These are phyloP conservation scores for Schizothorax lantsangensis DNA, from an alignment of 2,797 vertebrate species.

Conservation along the genomic window DNA sequence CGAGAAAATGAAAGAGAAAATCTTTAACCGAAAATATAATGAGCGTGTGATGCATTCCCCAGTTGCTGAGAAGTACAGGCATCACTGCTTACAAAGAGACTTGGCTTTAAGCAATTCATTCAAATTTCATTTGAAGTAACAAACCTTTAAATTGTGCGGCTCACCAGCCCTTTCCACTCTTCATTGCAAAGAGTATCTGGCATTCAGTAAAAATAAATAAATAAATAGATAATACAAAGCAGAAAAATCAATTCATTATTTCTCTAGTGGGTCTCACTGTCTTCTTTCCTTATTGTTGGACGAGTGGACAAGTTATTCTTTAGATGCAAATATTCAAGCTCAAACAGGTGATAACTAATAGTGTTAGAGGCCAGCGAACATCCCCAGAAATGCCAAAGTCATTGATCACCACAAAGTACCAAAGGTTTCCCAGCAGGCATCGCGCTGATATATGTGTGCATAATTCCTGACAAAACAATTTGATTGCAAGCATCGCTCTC, in stretches of 20 bases:
- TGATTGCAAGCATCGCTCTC: not conserved
- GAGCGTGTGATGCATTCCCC: slow-evolving; percentile 6
- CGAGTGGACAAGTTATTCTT: slow-evolving; percentile 27
- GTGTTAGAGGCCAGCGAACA: not conserved
- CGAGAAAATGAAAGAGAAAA: slow-evolving; percentile 8
- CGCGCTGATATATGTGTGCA: not conserved
- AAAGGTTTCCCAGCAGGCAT: slow-evolving; percentile 11
- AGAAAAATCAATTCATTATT: slow-evolving; percentile 36
- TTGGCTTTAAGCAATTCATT: slow-evolving; percentile 20
- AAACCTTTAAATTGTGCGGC: slow-evolving; percentile 36
- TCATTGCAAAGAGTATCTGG: slow-evolving; percentile 1
- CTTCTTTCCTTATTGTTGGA: slow-evolving; percentile 2
- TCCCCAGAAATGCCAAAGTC: slow-evolving; percentile 14
- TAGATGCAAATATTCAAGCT: slow-evolving; percentile 14
- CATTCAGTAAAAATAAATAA: not conserved
- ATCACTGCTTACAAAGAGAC: slow-evolving; percentile 14
- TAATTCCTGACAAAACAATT: slow-evolving; percentile 21
- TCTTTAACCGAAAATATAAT: slow-evolving; percentile 20
- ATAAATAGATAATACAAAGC: not conserved
- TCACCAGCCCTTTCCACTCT: slow-evolving; percentile 22
- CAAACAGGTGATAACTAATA: slow-evolving; percentile 19
- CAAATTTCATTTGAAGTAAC: slow-evolving; percentile 40
- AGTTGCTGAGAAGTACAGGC: not conserved
- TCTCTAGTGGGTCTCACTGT: slow-evolving; percentile 10
- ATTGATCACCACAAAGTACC: slow-evolving; percentile 32